These are phyloP conservation scores for Danionella cerebrum DNA, from an alignment of 2,113 vertebrate species.

Conservation along the genomic window DNA sequence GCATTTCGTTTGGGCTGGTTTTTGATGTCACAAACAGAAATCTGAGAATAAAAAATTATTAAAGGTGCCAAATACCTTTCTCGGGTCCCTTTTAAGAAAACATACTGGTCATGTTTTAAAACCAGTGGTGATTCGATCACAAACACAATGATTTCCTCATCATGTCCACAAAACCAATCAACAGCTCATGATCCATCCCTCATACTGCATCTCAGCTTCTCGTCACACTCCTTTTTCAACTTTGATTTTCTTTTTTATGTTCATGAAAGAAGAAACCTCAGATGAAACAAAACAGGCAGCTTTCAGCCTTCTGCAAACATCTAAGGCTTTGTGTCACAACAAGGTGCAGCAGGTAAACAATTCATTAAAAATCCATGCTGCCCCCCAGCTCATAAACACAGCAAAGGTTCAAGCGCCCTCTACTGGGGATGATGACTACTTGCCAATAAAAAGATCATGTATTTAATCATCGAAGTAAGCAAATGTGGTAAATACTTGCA, in stretches of 20 bases:
- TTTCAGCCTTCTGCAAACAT: slow-evolving; percentile 39
- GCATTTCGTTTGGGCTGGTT: too few species aligned
- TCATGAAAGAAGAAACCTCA: slow-evolving; percentile 19
- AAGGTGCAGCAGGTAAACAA: slow-evolving; percentile 47
- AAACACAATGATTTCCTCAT: too few species aligned
- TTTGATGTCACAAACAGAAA: too few species aligned
- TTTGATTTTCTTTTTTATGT: neutral
- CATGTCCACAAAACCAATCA: slow-evolving; percentile 21
- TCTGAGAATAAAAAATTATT: too few species aligned
- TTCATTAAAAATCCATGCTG: slow-evolving; percentile 49
- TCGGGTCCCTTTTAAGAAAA: too few species aligned
- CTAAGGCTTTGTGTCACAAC: slow-evolving; percentile 40
- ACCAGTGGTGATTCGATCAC: too few species aligned
- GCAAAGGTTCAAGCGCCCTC: slow-evolving; percentile 20
- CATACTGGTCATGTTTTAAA: too few species aligned
- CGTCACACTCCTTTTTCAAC: neutral
- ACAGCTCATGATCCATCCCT: neutral
- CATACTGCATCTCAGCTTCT: neutral
- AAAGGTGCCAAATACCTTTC: too few species aligned
- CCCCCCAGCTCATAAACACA: slow-evolving; percentile 42
- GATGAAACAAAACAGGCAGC: slow-evolving; percentile 39
- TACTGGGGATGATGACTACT: slow-evolving; percentile 24
- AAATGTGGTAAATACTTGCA: too few species aligned
- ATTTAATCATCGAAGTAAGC: too few species aligned
- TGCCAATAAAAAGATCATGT: neutral